Percentiles rank a stretch among this genome's conserved stretches.
Evolutionary conservation across 2,113 vertebrate species (phyloP).

Genomic region (Callipepla squamata): DNA sequence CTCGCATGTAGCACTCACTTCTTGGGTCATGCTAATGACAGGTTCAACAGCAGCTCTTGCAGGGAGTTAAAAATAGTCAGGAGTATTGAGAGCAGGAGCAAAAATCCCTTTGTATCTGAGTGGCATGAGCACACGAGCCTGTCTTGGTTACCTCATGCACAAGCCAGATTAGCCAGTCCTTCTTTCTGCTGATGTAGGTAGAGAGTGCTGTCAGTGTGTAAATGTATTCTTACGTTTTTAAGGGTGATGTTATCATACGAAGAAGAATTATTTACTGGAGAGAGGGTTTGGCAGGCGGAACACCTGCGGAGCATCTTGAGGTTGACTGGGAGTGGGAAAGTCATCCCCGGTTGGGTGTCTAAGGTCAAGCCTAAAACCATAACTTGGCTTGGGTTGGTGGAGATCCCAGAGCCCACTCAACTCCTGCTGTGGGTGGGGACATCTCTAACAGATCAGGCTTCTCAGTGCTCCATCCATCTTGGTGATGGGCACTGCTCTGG

Average conservation of each 20-base stretch:
- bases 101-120: background rate
- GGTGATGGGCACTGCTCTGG: background rate
- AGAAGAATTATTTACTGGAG: background rate
- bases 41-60: background rate
- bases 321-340: background rate
- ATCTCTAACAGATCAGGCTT: background rate
- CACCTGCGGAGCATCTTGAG: background rate
- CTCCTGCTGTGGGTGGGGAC: no score
- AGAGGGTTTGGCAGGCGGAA: background rate
- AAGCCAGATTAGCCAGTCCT: background rate
- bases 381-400: background rate
- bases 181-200: background rate
- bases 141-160: background rate
- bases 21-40: background rate
- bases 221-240: accelerated
- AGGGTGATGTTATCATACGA: accelerated
- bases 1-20: background rate
- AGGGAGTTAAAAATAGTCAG: background rate
- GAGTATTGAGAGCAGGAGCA: background rate
- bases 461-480: background rate
- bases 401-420: background rate
- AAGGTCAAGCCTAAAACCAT: background rate
- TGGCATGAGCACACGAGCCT: accelerated
- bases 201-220: background rate
- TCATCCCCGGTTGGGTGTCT: background rate